Base-by-base conservation (phyloP, 1,140 invertebrate species). In the Zaprionus ghesquierei region DNA sequence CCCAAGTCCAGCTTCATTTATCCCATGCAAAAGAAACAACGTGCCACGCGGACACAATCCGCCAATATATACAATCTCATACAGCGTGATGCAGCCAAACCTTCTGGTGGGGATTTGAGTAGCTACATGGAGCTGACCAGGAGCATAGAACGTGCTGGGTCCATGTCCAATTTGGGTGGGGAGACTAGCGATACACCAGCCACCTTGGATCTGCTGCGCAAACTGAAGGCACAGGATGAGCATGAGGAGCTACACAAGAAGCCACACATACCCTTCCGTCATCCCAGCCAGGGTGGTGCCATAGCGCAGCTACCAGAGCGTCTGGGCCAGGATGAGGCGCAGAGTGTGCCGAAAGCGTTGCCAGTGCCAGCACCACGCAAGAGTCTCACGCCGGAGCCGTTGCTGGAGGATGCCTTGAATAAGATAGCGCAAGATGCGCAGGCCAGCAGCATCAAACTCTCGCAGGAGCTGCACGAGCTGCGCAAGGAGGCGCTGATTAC, bases 41-140 rank as follows among this genome's bases (percentile, higher is more conserved):
- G 96, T 64, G 96, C 96, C 4, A 95, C 96, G 4, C 93, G 96
- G 56, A 97, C 96, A 1, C 91, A 97, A 18, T 97, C 96, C 0
- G 96, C 96, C 0, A 97, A 97, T 85, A 94, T 97, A 55, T 95
- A 95, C 51, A 95, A 94, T 74, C 92, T 96, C 58, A 95, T 96
- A 62, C 93, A 94, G 75, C 93, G 94, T 70, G 94, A 91, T 61
- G 91, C 91, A 0, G 91, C 91, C 0, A 92, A 92, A 13, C 91
- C 91, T 0, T 92, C 91, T 0, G 91, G 91, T 0, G 91, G 91
- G 5, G 90, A 91, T 84, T 69, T 92, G 0, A 79, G 76, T 23
- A 90, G 89, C 29, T 93, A 84, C 71, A 78, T 79, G 41, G 91
- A 91, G 44, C 51, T 90, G 13, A 89, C 77, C 4, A 79, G 63